phyloP scores from a whole-genome alignment of 2,888 invertebrate species.

The Chloroclysta siterata region DNA sequence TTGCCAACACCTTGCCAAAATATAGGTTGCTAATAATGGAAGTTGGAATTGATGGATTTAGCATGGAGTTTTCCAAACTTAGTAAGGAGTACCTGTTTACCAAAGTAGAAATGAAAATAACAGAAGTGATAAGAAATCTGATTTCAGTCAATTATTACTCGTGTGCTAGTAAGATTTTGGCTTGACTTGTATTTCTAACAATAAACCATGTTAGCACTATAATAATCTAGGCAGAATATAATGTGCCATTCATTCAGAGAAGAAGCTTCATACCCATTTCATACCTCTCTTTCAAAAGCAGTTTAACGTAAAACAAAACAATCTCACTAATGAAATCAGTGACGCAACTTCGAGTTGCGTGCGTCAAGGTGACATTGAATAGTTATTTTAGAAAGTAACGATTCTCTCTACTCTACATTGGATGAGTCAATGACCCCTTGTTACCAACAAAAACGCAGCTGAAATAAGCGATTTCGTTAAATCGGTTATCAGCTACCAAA shows the following conservation, averaged over 20 bases:
- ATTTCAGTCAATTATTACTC: too few species aligned
- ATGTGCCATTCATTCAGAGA: conserved; percentile 16
- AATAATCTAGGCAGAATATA: conserved; percentile 1
- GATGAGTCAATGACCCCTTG: conserved; percentile 68
- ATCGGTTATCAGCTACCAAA: conserved; percentile 27
- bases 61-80: conserved; percentile 7
- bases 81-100: background rate
- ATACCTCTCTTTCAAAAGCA: conserved; percentile 1
- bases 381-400: conserved; percentile 80
- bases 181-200: background rate
- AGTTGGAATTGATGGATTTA: conserved; percentile 1
- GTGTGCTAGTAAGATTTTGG: too few species aligned
- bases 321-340: conserved; percentile 57
- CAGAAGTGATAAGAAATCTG: background rate
- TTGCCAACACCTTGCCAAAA: conserved; percentile 45
- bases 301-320: conserved; percentile 42
- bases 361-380: conserved; percentile 77
- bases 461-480: conserved; percentile 31
- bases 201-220: background rate
- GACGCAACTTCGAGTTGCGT: conserved; percentile 72
- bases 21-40: conserved; percentile 11
- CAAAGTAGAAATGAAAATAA: too few species aligned
- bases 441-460: conserved; percentile 37
- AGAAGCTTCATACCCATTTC: conserved; percentile 19
- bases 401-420: conserved; percentile 63